Conservation (phyloP, 2,888 invertebrate species). For the Ophion ventricosus region DNA sequence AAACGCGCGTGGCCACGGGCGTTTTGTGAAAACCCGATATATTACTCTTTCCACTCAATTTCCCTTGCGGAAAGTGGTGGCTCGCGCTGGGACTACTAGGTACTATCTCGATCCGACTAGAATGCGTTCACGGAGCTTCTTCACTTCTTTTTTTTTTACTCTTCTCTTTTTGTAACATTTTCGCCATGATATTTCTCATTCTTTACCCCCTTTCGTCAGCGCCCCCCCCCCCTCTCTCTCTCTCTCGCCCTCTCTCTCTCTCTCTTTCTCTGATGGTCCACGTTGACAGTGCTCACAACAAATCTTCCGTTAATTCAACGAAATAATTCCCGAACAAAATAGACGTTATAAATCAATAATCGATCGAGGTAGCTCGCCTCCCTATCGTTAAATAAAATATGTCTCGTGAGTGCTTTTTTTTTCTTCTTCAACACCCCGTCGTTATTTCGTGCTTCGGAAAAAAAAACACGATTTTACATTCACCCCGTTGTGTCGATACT, state of each 20-base stretch:
- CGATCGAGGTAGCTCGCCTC: conserved; percentile 6
- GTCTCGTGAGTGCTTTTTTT: background rate
- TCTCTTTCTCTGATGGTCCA: too few relatives aligned
- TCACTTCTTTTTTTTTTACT: conserved; percentile 28
- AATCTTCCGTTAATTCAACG: conserved; percentile 42
- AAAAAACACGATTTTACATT: background rate
- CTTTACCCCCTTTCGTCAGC: background rate
- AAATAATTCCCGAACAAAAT: background rate
- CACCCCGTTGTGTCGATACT: too few relatives aligned
- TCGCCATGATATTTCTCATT: background rate
- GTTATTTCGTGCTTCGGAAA: background rate
- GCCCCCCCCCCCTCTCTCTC: background rate
- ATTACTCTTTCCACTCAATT: conserved; percentile 68
- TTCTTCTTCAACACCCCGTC: background rate
- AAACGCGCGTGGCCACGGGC: conserved; percentile 59
- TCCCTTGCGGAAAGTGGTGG: conserved; percentile 63
- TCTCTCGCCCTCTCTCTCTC: background rate
- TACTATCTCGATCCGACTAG: conserved; percentile 57
- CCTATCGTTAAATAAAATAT: conserved; percentile 34
- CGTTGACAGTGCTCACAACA: background rate
- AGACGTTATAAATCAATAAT: conserved; percentile 33
- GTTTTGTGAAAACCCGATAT: conserved; percentile 66
- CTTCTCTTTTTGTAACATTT: conserved; percentile 8
- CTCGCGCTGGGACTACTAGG: conserved; percentile 46
- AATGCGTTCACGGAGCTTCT: conserved; percentile 47